Base-by-base conservation (phyloP, 2,888 invertebrate species). In the Cyaniris semiargus region DNA sequence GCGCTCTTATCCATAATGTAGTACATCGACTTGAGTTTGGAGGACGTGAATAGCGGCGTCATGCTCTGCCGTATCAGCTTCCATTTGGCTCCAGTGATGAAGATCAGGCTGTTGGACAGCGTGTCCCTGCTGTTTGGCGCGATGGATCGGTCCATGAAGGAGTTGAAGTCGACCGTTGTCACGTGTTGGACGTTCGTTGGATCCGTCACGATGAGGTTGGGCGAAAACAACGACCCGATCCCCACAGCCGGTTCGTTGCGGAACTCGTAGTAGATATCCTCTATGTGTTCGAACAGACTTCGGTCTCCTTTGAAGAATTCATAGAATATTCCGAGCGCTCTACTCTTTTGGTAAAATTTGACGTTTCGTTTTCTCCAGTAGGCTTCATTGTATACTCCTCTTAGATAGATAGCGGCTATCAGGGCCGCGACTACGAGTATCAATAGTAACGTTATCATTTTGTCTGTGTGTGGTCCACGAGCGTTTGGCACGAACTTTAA, bases 11-110 rank as follows among this genome's bases (percentile, higher is more conserved):
- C 87, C 13, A 91, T 85, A 1, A 90, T 87, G 75, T 86, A 86
- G 79, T 86, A 90, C 89, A 92, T 89, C 44, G 87, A 88, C 76
- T 84, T 88, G 21, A 91, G 82, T 80, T 90, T 92, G 0, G 84
- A 80, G 0, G 86, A 82, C 0, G 90, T 90, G 79, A 92, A 92
- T 0, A 88, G 83, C 0, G 91, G 89, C 0, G 87, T 86, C 80
- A 92, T 81, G 76, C 85, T 89, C 72, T 89, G 89, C n/a, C 91
- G 82, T 18, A 90, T 82, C 21, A 89, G 81, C n/a, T 71, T 71
- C 71, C 71, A 38, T 71, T 34, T 71, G 21, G 34, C 38, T 1
- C 71, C 71, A n/a, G 34, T 71, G 21, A 71, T 34, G n/a, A 71
- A 71, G n/a, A 71, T 38, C n/a, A 71, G 10, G 8, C 38, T 71